A percentile compares a stretch with the other conserved stretches of the same genome.
These are phyloP conservation scores for Drosophila guanche DNA, from an alignment of 1,140 invertebrate genomes.

Conservation along the genomic window DNA sequence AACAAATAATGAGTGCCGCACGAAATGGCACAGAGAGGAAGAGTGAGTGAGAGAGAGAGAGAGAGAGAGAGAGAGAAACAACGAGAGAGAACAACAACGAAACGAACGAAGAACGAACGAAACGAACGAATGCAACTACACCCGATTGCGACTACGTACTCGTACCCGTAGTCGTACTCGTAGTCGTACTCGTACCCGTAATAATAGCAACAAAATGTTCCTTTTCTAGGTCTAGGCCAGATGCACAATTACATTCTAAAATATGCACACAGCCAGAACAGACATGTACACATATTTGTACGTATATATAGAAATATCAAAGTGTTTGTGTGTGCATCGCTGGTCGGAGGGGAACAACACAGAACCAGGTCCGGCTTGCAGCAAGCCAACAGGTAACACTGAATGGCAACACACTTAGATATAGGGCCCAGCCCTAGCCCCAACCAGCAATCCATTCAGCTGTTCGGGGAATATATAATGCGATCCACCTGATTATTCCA, in stretches of 20 bases:
- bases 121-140: conserved; percentile 21
- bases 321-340: background rate
- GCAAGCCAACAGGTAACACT: conserved; percentile 25
- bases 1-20: conserved; percentile 71
- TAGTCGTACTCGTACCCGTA: conserved; percentile 61
- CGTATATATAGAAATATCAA: conserved; percentile 5
- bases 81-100: conserved; percentile 15
- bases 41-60: conserved; percentile 12
- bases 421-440: conserved; percentile 19
- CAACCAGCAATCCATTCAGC: conserved; percentile 28
- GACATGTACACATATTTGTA: conserved; percentile 14
- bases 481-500: conserved; percentile 26
- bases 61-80: conserved; percentile 5
- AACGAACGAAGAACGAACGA: conserved; percentile 26
- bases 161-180: conserved; percentile 51
- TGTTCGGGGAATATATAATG: background rate
- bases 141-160: conserved; percentile 40
- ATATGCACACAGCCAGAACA: conserved; percentile 66
- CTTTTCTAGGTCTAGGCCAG: conserved; percentile 84
- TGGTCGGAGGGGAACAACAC: conserved; percentile 5
- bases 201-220: conserved; percentile 83
- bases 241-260: conserved; percentile 83
- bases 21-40: conserved; percentile 36
- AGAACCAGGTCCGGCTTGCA: conserved; percentile 19
- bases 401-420: conserved; percentile 26